Evolutionary conservation across 2,797 vertebrate species (phyloP).

Genomic region (Kryptolebias ocellatus): DNA sequence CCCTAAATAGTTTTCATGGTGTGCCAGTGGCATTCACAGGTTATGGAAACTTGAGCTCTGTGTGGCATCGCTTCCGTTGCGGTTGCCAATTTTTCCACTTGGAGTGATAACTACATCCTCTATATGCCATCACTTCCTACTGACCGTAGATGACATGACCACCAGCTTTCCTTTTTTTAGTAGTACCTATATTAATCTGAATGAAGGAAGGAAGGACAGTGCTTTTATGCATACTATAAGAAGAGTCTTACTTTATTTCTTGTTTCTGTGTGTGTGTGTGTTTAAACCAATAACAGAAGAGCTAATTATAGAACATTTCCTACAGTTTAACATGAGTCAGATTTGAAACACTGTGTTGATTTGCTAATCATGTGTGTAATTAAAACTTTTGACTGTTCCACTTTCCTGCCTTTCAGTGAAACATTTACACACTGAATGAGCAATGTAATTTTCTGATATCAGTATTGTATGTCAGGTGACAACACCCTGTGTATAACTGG

Average conservation of each 20-base stretch:
- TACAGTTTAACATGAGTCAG: background rate
- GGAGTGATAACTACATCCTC: constrained; percentile 40
- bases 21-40: constrained; percentile 52
- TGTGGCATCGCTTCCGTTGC: constrained; percentile 54
- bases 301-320: background rate
- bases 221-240: constrained; percentile 7
- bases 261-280: constrained; percentile 1
- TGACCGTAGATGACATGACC: constrained; percentile 50
- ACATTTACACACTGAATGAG: background rate
- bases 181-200: too few species aligned
- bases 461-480: background rate
- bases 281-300: background rate
- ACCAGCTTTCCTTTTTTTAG: constrained; percentile 36
- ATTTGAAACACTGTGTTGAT: constrained; percentile 6
- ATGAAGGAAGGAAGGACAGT: background rate
- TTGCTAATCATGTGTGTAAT: background rate
- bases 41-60: constrained; percentile 62
- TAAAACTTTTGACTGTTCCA: constrained; percentile 4
- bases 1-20: constrained; percentile 72
- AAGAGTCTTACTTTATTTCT: background rate
- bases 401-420: background rate
- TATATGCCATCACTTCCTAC: constrained; percentile 41
- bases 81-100: constrained; percentile 60
- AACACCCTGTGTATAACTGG: background rate
- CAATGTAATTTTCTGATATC: background rate